These are phyloP conservation scores for Acomys russatus DNA, from an alignment of 2,797 vertebrate genomes.

Conservation along the genomic window DNA sequence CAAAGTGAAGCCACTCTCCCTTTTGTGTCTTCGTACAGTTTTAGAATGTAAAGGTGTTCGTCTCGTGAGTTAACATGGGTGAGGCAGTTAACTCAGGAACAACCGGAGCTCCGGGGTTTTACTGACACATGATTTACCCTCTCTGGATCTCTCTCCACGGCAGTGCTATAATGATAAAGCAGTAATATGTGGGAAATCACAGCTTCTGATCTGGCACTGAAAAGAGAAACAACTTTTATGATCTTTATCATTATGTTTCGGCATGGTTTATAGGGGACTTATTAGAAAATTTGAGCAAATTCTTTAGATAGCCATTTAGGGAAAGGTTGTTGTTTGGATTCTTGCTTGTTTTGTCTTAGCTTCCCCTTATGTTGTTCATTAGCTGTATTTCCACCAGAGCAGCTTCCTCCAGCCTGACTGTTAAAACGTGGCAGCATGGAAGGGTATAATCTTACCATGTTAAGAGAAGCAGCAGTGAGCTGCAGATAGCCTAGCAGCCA, in stretches of 20 bases:
- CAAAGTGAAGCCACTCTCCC: not conserved
- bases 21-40: not conserved
- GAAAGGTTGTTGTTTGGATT: not conserved
- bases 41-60: not conserved
- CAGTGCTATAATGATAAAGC: not conserved
- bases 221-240: not conserved
- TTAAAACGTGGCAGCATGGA: not conserved
- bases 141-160: not conserved
- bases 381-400: not conserved
- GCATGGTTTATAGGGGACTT: not conserved
- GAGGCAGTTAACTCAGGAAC: not conserved
- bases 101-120: not conserved
- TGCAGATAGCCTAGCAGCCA: no score
- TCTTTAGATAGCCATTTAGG: not conserved
- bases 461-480: not conserved
- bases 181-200: not conserved
- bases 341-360: not conserved
- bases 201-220: not conserved
- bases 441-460: not conserved
- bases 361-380: not conserved
- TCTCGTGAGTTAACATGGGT: not conserved
- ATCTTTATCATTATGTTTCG: conserved; percentile 18
- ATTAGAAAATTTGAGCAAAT: not conserved
- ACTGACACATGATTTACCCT: not conserved
- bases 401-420: not conserved